Percentiles rank a stretch among this genome's conserved stretches.
Conservation (phyloP, 2,888 invertebrate species). For the Trichogramma evanescens region DNA sequence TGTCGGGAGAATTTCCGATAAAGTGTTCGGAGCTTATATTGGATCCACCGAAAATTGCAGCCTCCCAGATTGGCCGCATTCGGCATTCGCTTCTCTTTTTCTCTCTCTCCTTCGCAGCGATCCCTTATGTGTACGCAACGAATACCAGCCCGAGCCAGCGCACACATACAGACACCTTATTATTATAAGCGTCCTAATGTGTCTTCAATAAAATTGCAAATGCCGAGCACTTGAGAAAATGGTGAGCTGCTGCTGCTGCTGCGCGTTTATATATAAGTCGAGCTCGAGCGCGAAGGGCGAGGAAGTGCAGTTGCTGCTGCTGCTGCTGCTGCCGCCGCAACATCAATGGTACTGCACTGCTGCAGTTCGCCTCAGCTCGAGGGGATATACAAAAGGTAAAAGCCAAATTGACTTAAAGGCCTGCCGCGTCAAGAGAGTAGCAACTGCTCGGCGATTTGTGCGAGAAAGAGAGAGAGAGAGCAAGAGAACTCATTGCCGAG, state of each 20-base stretch:
- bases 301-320: too few species aligned
- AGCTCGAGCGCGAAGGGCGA: not conserved
- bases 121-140: not conserved
- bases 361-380: not conserved
- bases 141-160: not conserved
- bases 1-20: too few species aligned
- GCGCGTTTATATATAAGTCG: not conserved
- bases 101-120: not conserved
- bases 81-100: not conserved
- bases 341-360: constrained; percentile 1
- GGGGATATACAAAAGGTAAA: constrained; percentile 15
- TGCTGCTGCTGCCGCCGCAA: not conserved
- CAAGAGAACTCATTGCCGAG: constrained; percentile 9
- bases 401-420: constrained; percentile 20
- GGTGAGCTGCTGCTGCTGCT: not conserved
- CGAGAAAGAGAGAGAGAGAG: constrained; percentile 7
- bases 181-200: constrained; percentile 6
- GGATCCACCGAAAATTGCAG: too few species aligned
- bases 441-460: constrained; percentile 5
- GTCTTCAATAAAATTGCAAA: constrained; percentile 8
- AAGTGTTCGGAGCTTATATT: too few species aligned
- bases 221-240: not conserved
- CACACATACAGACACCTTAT: not conserved
- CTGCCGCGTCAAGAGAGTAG: constrained; percentile 1
- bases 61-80: not conserved